Evolutionary conservation across 2,888 invertebrate species (phyloP).

Genomic region (Drosophila neoperkinsi): DNA sequence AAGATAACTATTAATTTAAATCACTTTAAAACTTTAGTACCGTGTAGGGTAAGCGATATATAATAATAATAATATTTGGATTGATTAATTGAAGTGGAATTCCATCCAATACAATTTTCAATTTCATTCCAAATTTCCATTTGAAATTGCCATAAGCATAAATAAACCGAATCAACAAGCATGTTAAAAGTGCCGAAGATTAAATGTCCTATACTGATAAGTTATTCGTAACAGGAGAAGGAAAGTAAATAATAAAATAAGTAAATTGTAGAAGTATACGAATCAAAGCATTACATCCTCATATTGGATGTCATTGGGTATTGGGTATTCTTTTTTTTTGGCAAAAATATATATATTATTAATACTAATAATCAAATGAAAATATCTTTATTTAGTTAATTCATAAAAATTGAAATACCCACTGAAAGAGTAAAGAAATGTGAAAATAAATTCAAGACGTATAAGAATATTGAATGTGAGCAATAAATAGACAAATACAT

Average conservation of each 20-base stretch:
- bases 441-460: neutral
- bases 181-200: neutral
- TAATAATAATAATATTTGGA: neutral
- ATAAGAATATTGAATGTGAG: constrained; percentile 4
- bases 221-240: neutral
- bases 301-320: neutral
- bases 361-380: neutral
- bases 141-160: neutral
- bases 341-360: neutral
- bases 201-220: neutral
- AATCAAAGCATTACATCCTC: neutral
- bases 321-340: neutral
- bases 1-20: neutral
- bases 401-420: neutral
- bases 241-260: neutral
- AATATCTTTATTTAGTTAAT: neutral
- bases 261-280: neutral
- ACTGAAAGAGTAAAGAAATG: neutral
- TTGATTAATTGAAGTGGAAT: neutral
- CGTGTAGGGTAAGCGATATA: neutral
- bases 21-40: neutral
- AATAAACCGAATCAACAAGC: neutral
- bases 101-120: neutral
- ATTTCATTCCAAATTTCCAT: neutral
- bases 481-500: constrained; percentile 7